Conservation (phyloP, 1,140 invertebrate genomes). For the Cyclargus thomasi region DNA sequence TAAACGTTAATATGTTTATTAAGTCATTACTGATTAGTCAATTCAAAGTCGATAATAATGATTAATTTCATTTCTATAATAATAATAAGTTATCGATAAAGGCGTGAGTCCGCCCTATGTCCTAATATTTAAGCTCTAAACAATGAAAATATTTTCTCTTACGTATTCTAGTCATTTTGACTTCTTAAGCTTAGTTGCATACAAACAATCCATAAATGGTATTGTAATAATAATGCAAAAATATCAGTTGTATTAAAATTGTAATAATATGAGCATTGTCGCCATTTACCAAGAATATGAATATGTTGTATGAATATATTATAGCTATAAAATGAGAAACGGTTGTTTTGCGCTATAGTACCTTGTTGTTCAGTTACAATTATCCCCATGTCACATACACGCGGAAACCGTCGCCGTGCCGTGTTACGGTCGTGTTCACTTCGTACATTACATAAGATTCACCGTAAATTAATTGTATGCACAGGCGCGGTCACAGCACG, state of each 20-base stretch:
- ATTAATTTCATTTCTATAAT: neutral
- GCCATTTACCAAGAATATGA: neutral
- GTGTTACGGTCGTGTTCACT: too few species aligned
- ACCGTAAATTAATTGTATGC: too few species aligned
- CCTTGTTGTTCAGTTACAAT: neutral
- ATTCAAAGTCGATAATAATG: neutral
- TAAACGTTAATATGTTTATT: neutral
- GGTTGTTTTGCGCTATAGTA: neutral
- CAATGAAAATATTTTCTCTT: neutral
- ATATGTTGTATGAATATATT: slow-evolving; percentile 4
- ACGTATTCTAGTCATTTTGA: neutral
- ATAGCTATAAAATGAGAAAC: neutral
- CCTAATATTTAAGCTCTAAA: neutral
- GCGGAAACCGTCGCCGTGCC: too few species aligned
- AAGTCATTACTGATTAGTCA: neutral
- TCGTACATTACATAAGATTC: too few species aligned
- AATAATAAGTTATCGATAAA: neutral
- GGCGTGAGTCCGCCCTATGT: neutral
- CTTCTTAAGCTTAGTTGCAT: neutral
- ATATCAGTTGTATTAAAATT: slow-evolving; percentile 5
- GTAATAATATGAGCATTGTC: slow-evolving; percentile 12
- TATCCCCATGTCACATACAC: too few species aligned
- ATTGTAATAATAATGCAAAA: slow-evolving; percentile 3
- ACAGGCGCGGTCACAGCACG: too few species aligned
- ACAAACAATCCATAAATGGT: neutral